These are phyloP conservation scores for Cylloceria caligata DNA, from an alignment of 2,888 invertebrate species.

Conservation along the genomic window DNA sequence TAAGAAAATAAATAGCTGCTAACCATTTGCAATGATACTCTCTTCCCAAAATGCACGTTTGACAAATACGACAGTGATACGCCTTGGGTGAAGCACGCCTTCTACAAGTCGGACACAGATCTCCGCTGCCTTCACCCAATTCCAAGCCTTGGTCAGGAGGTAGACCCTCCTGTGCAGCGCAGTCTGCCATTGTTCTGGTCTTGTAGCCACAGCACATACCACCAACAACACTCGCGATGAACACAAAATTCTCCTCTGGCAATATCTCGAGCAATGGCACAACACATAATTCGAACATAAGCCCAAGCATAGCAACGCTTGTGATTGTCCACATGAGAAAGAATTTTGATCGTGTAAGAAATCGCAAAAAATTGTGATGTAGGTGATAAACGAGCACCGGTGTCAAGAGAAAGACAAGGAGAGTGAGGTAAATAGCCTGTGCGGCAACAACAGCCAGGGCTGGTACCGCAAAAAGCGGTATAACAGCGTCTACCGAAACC, in stretches of 20 bases:
- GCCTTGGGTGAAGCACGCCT: constrained; percentile 89
- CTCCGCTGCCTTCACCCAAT: constrained; percentile 79
- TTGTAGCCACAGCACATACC: constrained; percentile 85
- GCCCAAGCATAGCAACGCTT: constrained; percentile 88
- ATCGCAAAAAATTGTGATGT: constrained; percentile 81
- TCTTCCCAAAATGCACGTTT: constrained; percentile 91
- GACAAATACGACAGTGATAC: constrained; percentile 93
- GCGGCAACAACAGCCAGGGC: constrained; percentile 80
- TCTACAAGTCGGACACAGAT: constrained; percentile 87
- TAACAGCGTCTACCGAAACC: constrained; percentile 82
- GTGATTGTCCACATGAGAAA: constrained; percentile 91
- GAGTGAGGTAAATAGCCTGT: constrained; percentile 79
- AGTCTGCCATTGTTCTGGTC: constrained; percentile 79
- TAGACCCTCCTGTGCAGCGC: constrained; percentile 67
- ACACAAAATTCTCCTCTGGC: constrained; percentile 87
- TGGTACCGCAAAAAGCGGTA: constrained; percentile 82
- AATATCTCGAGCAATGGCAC: constrained; percentile 90
- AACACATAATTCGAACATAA: constrained; percentile 90
- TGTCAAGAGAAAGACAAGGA: constrained; percentile 78
- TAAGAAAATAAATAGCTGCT: constrained; percentile 69
- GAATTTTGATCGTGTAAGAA: constrained; percentile 88
- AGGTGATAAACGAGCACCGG: constrained; percentile 82
- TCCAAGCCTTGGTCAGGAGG: constrained; percentile 78
- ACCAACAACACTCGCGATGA: constrained; percentile 85
- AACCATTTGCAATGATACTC: constrained; percentile 94